These are phyloP conservation scores for Cynodonichthys magdalenae DNA, from an alignment of 2,797 vertebrate genomes.

Conservation along the genomic window DNA sequence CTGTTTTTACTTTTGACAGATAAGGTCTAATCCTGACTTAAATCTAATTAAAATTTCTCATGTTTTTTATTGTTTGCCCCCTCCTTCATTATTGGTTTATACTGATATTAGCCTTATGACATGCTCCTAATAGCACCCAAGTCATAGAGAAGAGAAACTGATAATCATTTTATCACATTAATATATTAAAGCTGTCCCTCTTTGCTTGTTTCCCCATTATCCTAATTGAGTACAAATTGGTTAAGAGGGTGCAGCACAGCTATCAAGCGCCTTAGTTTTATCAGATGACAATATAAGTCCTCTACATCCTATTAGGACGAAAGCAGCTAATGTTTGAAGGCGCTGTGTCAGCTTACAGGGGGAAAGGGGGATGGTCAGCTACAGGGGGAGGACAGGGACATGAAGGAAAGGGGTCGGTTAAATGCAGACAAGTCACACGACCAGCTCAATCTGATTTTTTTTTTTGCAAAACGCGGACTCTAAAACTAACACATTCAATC, in stretches of 20 bases:
- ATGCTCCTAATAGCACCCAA: constrained; percentile 44
- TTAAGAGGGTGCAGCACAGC: constrained; percentile 89
- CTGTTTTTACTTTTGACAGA: not conserved
- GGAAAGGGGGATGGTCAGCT: constrained; percentile 68
- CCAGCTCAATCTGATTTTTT: constrained; percentile 22
- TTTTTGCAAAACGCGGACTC: constrained; percentile 20
- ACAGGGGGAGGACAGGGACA: constrained; percentile 64
- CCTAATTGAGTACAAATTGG: constrained; percentile 94
- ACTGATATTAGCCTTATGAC: constrained; percentile 22
- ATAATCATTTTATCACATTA: constrained; percentile 93
- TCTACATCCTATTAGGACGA: constrained; percentile 89
- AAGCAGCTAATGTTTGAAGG: constrained; percentile 90
- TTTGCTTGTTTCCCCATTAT: constrained; percentile 92
- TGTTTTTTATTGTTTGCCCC: constrained; percentile 5
- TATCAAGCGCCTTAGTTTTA: constrained; percentile 92
- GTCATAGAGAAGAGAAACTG: constrained; percentile 64
- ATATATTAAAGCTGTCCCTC: constrained; percentile 92
- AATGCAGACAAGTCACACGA: constrained; percentile 46
- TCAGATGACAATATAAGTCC: constrained; percentile 92
- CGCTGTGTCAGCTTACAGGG: constrained; percentile 90
- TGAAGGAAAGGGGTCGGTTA: constrained; percentile 64
- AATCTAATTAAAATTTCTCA: constrained; percentile 6
- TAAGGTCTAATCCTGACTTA: not conserved
- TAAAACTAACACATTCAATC: not conserved
- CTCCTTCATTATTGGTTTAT: constrained; percentile 18